A percentile compares a stretch with the other conserved stretches of the same genome.
These are phyloP conservation scores for Oncorhynchus keta DNA, from an alignment of 2,113 vertebrate species.

Conservation along the genomic window DNA sequence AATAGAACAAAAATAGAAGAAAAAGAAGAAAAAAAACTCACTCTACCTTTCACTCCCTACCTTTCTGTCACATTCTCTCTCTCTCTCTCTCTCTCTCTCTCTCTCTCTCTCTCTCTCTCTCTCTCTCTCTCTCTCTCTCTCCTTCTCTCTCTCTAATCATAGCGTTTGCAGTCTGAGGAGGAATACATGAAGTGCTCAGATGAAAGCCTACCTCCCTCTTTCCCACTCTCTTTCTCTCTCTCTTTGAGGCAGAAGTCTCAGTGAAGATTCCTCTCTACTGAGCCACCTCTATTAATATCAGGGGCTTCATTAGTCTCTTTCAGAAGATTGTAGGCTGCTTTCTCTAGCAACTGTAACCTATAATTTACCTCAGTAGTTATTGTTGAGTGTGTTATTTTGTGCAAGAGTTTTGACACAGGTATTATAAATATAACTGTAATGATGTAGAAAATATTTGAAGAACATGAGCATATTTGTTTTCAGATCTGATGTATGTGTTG, in stretches of 20 bases:
- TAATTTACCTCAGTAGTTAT: neutral
- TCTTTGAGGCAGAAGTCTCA: conserved; percentile 11
- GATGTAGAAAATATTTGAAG: no score
- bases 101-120: no score
- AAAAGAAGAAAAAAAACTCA: no score
- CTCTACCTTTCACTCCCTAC: no score
- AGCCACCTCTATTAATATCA: conserved; percentile 21
- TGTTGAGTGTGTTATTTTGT: neutral
- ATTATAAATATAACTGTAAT: no score
- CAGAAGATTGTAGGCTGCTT: neutral
- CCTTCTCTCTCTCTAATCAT: neutral
- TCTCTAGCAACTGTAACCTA: conserved; percentile 4
- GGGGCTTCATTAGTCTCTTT: conserved; percentile 1
- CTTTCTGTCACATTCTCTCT: no score
- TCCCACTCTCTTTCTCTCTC: neutral
- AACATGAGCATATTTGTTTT: neutral
- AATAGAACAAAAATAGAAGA: no score
- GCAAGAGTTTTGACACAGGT: no score
- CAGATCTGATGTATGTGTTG: conserved; percentile 14
- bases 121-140: no score
- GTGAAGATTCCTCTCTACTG: conserved; percentile 36
- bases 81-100: no score
- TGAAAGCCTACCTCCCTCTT: conserved; percentile 26
- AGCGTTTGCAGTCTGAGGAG: conserved; percentile 12
- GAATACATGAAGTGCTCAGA: conserved; percentile 27